Base-by-base conservation (phyloP, 2,797 vertebrate species). In the Alfaro cultratus region DNA sequence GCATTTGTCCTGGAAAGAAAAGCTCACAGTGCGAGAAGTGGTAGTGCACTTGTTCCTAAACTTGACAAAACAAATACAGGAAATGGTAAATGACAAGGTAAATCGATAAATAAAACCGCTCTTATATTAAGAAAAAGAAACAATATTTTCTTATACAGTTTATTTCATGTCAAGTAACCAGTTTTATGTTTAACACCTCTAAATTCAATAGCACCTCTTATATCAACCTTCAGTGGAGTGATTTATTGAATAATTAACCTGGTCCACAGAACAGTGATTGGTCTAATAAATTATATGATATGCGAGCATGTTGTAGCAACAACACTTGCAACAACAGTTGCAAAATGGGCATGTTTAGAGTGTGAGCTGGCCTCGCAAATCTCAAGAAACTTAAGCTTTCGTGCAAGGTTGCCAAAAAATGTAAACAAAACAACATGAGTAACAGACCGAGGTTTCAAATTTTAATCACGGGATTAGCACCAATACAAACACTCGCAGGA, bases 381-480 rank as follows among this genome's bases (percentile, higher is more conserved):
- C 62, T 51, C 39, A 29, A 21, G 15, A 81, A 70, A 85, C 82
- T 18, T 55, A 34, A 41, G 74, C 77, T 47, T 74, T 73, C 67
- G 41, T 80, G 55, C 60, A 87, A 77, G 29, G 18, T 75, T 2
- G 16, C 68, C 26, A 43, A 80, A 77, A 86, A 82, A 87, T 80
- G 57, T 82, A 86, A 88, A 89, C 81, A 81, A 76, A 79, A 76
- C 74, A 73, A 76, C 71, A 77, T 82, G 70, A 82, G 86, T 80
- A 84, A 87, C 46, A 64, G 70, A 60, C 15, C 13, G 1, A 68
- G 1, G 45, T 87, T 88, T 70, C 82, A 80, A 78, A 78, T 81
- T 51, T 51, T 70, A 81, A 78, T 85, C 77, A 86, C 46, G 71
- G 76, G 81, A 84, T 87, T 72, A 83, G 45, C 74, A 80, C 53